These are phyloP conservation scores for Cyclophora punctaria DNA, from an alignment of 2,888 invertebrate genomes.

Conservation along the genomic window DNA sequence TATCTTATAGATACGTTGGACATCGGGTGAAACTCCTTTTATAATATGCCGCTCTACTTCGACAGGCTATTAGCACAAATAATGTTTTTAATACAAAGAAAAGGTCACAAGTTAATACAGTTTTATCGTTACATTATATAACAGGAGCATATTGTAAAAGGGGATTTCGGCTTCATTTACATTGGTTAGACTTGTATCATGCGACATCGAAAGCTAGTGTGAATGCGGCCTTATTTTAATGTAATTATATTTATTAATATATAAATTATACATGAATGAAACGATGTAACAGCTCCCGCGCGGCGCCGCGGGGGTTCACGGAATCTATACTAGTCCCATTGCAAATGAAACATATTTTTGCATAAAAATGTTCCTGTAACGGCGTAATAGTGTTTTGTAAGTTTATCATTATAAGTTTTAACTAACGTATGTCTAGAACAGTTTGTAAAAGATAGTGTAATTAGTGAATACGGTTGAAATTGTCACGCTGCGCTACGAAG, in stretches of 20 bases:
- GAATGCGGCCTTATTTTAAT: constrained; percentile 60
- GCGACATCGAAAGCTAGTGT: constrained; percentile 65
- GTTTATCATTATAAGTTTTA: constrained; percentile 53
- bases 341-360: constrained; percentile 69
- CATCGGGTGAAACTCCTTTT: constrained; percentile 48
- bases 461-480: constrained; percentile 24
- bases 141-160: constrained; percentile 54
- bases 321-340: constrained; percentile 70
- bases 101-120: constrained; percentile 47
- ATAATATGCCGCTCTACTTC: constrained; percentile 34
- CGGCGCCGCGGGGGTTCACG: constrained; percentile 38
- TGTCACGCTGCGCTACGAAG: constrained; percentile 35
- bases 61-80: background rate
- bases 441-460: constrained; percentile 28
- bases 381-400: constrained; percentile 64
- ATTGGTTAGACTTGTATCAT: constrained; percentile 54
- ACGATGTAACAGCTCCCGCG: constrained; percentile 39
- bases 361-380: constrained; percentile 70
- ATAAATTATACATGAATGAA: constrained; percentile 30
- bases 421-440: constrained; percentile 46
- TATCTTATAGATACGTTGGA: constrained; percentile 26
- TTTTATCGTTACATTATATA: constrained; percentile 15
- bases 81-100: background rate
- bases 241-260: constrained; percentile 35
- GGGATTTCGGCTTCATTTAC: constrained; percentile 57